These are phyloP conservation scores for Dryococelus australis DNA, from an alignment of 2,888 invertebrate genomes.

Conservation along the genomic window DNA sequence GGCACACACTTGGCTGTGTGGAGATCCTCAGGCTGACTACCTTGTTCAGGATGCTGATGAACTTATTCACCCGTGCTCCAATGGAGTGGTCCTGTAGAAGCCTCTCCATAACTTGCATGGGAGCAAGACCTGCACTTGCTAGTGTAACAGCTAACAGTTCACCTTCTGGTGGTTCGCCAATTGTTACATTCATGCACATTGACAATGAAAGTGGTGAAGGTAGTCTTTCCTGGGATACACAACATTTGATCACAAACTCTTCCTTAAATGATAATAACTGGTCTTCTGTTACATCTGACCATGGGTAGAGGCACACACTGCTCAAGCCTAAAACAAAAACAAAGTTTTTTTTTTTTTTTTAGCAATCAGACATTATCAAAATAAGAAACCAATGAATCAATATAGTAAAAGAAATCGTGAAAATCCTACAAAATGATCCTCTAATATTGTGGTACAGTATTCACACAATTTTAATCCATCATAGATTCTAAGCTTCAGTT, in stretches of 20 bases:
- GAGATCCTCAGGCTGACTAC: conserved; percentile 51
- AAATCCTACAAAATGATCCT: too few relatives aligned
- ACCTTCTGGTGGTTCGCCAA: neutral
- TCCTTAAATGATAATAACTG: neutral
- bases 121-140: conserved; percentile 2
- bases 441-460: too few relatives aligned
- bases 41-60: conserved; percentile 54
- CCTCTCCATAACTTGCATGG: neutral
- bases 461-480: too few relatives aligned
- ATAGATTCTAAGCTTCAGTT: too few relatives aligned
- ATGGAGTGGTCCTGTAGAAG: conserved; percentile 11
- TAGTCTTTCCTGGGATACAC: neutral
- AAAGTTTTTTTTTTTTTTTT: too few relatives aligned
- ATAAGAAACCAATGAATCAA: too few relatives aligned
- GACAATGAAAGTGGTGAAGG: neutral
- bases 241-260: neutral
- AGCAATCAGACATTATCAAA: neutral
- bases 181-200: neutral
- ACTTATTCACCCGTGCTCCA: conserved; percentile 42
- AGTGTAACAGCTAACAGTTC: neutral
- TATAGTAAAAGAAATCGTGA: too few relatives aligned
- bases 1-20: conserved; percentile 51
- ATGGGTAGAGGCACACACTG: conserved; percentile 36
- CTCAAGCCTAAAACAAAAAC: conserved; percentile 28
- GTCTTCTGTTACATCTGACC: conserved; percentile 39